These are phyloP conservation scores for Neogale vison DNA, from an alignment of 2,113 vertebrate species.

Conservation along the genomic window DNA sequence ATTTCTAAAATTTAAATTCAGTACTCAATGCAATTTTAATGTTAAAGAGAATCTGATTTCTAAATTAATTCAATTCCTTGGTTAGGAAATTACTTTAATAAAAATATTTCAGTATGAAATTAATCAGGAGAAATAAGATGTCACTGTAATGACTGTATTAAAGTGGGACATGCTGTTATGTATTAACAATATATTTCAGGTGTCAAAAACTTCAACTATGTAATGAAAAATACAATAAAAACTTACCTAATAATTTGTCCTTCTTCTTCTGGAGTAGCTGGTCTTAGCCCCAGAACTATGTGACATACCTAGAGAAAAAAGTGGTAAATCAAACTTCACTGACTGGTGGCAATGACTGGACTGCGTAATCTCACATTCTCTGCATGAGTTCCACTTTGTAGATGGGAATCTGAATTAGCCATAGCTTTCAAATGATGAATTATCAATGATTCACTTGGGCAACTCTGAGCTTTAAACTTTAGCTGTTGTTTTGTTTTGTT, in stretches of 20 bases:
- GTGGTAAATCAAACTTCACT: neutral
- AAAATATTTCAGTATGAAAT: constrained; percentile 27
- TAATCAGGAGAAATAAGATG: neutral
- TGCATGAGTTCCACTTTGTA: neutral
- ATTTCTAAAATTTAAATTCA: constrained; percentile 25
- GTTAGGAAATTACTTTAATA: constrained; percentile 24
- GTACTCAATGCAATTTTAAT: constrained; percentile 20
- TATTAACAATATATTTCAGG: constrained; percentile 22
- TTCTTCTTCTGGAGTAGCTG: constrained; percentile 96
- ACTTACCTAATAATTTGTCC: constrained; percentile 96
- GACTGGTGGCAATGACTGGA: neutral
- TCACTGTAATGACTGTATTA: neutral
- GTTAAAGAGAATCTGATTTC: constrained; percentile 33
- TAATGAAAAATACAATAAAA: constrained; percentile 44
- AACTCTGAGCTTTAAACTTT: constrained; percentile 44
- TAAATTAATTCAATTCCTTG: constrained; percentile 15
- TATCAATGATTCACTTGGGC: neutral
- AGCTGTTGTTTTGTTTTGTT: neutral
- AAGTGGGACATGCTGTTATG: neutral
- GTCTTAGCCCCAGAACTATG: constrained; percentile 95
- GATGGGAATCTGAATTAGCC: neutral
- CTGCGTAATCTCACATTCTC: neutral
- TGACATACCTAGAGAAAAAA: constrained; percentile 92
- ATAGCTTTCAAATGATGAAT: neutral
- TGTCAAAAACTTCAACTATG: constrained; percentile 34